Conservation (phyloP, 2,888 invertebrate genomes). For the Leucophenga maculata region DNA sequence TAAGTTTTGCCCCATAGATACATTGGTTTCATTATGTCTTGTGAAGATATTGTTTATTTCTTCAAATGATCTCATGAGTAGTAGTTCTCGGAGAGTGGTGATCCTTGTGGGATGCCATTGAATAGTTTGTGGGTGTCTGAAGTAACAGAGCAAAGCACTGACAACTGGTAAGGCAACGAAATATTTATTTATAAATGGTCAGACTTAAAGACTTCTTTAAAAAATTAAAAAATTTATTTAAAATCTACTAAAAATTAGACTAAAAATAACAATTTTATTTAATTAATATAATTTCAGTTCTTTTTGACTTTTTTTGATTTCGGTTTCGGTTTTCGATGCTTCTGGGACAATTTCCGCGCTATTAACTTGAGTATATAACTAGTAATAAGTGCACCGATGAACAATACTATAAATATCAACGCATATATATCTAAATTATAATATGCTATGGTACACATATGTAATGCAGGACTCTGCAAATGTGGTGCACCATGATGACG, state of each 20-base stretch:
- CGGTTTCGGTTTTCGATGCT: background rate
- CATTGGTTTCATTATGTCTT: too few relatives aligned
- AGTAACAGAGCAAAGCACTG: too few relatives aligned
- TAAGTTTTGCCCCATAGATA: too few relatives aligned
- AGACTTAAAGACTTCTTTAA: background rate
- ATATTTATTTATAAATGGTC: too few relatives aligned
- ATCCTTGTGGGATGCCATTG: too few relatives aligned
- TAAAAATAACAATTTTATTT: background rate
- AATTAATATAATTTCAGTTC: background rate
- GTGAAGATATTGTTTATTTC: too few relatives aligned
- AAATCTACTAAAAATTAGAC: background rate
- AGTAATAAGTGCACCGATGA: background rate
- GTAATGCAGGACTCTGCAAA: constrained; percentile 73
- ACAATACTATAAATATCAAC: background rate
- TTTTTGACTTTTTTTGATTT: background rate
- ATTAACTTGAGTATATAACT: background rate
- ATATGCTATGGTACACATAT: background rate
- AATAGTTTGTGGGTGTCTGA: too few relatives aligned
- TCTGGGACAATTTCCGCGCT: background rate
- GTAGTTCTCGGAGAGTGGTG: too few relatives aligned
- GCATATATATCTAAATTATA: constrained; percentile 1
- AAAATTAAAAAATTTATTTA: background rate
- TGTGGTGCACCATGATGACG: constrained; percentile 74
- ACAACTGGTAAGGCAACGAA: too few relatives aligned
- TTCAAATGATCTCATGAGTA: too few relatives aligned